These are phyloP conservation scores for Hydropotes inermis DNA, from an alignment of 2,113 vertebrate genomes.

Conservation along the genomic window DNA sequence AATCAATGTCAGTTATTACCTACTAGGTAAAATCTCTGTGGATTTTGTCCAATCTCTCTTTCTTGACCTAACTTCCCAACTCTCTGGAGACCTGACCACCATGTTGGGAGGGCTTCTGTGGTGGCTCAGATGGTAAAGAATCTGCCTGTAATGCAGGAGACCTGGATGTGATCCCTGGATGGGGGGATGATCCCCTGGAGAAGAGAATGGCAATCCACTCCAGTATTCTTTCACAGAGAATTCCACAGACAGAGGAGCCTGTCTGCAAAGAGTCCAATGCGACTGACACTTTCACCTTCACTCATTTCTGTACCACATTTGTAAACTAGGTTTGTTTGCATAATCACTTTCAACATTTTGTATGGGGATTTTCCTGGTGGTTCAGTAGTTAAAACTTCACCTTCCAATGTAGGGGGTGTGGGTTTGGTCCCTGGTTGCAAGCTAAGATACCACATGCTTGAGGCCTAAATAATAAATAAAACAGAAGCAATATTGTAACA, in stretches of 20 bases:
- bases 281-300: neutral
- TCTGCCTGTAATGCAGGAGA: neutral
- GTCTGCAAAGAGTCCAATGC: neutral
- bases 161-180: neutral
- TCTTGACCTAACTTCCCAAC: neutral
- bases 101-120: neutral
- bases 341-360: neutral
- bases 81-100: fast-evolving
- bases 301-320: neutral
- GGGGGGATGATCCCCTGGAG: neutral
- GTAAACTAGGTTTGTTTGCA: neutral
- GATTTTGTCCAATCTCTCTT: neutral
- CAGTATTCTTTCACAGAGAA: neutral
- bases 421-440: neutral
- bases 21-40: neutral
- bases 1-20: neutral
- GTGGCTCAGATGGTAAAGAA: neutral
- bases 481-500: neutral
- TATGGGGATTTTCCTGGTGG: neutral
- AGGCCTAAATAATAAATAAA: neutral
- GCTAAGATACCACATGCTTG: neutral
- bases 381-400: neutral
- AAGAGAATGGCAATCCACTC: neutral
- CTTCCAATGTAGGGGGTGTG: neutral
- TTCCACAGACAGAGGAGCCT: neutral